Evolutionary conservation across 2,113 vertebrate genomes (phyloP).

Genomic region (Callaeas wilsoni): DNA sequence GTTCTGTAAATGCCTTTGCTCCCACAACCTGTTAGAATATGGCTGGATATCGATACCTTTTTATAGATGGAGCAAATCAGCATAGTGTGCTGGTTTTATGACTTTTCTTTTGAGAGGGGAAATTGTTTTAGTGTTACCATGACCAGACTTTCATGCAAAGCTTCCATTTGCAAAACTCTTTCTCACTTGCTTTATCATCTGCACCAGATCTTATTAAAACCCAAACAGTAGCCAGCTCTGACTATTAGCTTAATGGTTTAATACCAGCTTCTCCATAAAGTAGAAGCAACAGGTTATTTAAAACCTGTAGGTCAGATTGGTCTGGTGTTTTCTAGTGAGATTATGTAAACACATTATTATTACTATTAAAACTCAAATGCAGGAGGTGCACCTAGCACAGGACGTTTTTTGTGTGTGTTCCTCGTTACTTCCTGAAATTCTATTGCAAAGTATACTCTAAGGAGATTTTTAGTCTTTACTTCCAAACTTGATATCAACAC

Average conservation of each 20-base stretch:
- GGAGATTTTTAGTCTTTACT: not conserved
- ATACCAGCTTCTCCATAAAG: slow-evolving; percentile 21
- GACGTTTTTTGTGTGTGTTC: not conserved
- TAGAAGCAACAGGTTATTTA: slow-evolving; percentile 27
- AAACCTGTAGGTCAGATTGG: slow-evolving; percentile 25
- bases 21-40: not conserved
- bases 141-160: not conserved
- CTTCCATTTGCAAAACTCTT: not conserved
- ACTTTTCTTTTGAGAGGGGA: not conserved
- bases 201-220: not conserved
- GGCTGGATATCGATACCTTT: not conserved
- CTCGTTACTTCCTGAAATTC: not conserved
- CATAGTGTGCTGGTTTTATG: not conserved
- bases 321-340: not conserved
- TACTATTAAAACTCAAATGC: not conserved
- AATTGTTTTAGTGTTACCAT: not conserved
- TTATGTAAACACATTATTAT: not conserved
- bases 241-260: slow-evolving; percentile 37
- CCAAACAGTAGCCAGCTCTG: not conserved
- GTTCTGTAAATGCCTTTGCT: not conserved
- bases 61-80: not conserved
- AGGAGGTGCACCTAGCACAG: not conserved
- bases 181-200: not conserved
- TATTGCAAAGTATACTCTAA: not conserved
- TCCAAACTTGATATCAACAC: not conserved